Evolutionary conservation across 2,113 vertebrate genomes (phyloP), one percentile per base, ranked within the genome.

Genomic region (Seriola rivoliana): DNA sequence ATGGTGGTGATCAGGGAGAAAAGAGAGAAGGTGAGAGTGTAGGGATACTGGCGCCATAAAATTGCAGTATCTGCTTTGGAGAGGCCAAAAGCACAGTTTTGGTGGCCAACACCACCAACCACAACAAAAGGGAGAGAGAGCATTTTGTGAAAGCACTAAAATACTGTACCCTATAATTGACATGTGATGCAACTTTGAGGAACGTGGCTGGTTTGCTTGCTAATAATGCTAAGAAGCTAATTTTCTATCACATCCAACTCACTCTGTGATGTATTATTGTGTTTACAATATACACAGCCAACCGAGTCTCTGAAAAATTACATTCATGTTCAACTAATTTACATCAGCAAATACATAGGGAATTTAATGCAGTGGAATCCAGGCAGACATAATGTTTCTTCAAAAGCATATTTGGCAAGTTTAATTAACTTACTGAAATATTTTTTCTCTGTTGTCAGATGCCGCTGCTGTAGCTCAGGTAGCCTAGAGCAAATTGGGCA

Each of bases 31-130:
- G 58, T 34, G 50, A 68, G 25, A 9, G 50, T 2, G 23, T 25
- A 29, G 16, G 67, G 36, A 70, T 58, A 46, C 59, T 65, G 36
- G 73, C 25, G 17, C 32, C 78, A 75, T 65, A 48, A 78, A 67
- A 70, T 23, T 73, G 42, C 32, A 42, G 17, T 29, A 34, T 71
- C 46, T 62, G 14, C 32, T 75, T 50, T 54, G 8, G 44, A 55
- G 58, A 63, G 17, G 44, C 11, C 8, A 57, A 57, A 50, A 58
- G 55, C 21, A 36, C 52, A 7, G 19, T 44, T 58, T 32, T 64
- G 16, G 38, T n/a, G 8, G 34, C 72, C 66, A 76, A 46, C 69
- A 54, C 44, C 17, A 23, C 10, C 54, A 64, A 34, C 23, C 11
- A 21, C 44, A 12, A 42, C 4, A 23, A 1, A 21, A 46, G 52